Evolutionary conservation across 1,140 invertebrate species (phyloP).

Genomic region (Andrena cerasifolii): DNA sequence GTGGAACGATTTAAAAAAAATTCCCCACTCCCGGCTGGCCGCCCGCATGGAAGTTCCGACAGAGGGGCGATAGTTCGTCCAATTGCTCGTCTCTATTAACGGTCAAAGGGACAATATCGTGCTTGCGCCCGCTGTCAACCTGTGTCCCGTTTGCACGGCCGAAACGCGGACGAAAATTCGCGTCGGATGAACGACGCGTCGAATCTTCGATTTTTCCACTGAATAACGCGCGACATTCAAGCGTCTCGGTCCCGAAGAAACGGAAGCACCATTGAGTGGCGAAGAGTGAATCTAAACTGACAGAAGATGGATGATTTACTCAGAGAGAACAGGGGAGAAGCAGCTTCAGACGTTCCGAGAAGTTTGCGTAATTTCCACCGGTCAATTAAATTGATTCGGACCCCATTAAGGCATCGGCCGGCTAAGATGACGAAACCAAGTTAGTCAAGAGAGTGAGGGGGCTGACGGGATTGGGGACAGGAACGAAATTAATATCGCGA

Average conservation of each 20-base stretch:
- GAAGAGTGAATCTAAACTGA: too few relatives aligned
- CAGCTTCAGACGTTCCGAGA: neutral
- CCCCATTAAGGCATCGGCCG: neutral
- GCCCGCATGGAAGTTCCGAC: neutral
- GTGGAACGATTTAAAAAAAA: constrained; percentile 13
- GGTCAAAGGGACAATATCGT: neutral
- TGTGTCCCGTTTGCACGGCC: neutral
- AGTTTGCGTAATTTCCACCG: constrained; percentile 15
- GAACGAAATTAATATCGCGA: constrained; percentile 37
- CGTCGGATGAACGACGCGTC: neutral
- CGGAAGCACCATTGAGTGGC: too few relatives aligned
- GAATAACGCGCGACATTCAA: neutral
- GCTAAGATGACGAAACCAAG: constrained; percentile 1
- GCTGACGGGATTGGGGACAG: neutral
- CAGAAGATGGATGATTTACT: too few relatives aligned
- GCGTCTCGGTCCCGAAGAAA: neutral
- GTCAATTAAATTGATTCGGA: constrained; percentile 42
- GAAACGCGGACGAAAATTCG: neutral
- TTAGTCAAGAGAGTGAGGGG: neutral
- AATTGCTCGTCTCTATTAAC: constrained; percentile 19
- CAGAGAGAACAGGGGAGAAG: too few relatives aligned
- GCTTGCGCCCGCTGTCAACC: neutral
- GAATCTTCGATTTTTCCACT: neutral
- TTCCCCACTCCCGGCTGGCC: neutral
- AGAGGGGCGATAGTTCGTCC: too few relatives aligned